A percentile compares a stretch with the other conserved stretches of the same genome.
Evolutionary conservation across 2,113 vertebrate species (phyloP).

Genomic region (Entelurus aequoreus): DNA sequence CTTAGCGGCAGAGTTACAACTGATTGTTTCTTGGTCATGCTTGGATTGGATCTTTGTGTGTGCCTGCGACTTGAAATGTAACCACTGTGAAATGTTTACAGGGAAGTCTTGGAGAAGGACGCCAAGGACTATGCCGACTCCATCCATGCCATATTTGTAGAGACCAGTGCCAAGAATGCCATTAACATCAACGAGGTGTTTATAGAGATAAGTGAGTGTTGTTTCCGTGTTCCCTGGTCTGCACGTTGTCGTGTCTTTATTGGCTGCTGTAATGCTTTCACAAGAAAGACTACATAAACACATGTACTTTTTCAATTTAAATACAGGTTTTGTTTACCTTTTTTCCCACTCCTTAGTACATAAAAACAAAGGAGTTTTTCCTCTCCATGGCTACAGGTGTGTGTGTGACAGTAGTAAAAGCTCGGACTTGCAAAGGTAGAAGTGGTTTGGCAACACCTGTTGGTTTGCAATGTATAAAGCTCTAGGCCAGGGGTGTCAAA

Average conservation of each 20-base stretch:
- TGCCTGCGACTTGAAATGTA: background rate
- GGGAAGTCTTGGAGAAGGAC: slow-evolving; percentile 94
- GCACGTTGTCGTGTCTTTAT: background rate
- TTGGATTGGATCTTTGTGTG: background rate
- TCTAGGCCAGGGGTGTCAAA: too few species aligned
- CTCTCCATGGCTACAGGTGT: too few species aligned
- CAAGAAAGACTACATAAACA: background rate
- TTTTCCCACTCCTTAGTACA: too few species aligned
- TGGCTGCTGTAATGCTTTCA: slow-evolving; percentile 2
- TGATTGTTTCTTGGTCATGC: slow-evolving; percentile 11
- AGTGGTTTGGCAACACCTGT: too few species aligned
- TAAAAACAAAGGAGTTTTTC: too few species aligned
- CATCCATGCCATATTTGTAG: slow-evolving; percentile 96
- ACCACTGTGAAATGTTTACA: slow-evolving; percentile 56
- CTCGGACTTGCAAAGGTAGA: too few species aligned
- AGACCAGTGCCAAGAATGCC: slow-evolving; percentile 96
- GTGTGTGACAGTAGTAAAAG: too few species aligned
- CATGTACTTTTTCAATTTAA: too few species aligned
- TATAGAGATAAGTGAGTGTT: slow-evolving; percentile 97
- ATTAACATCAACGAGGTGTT: slow-evolving; percentile 99
- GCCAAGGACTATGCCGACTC: slow-evolving; percentile 98
- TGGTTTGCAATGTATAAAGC: too few species aligned
- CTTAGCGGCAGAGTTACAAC: background rate
- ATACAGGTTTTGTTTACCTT: too few species aligned
- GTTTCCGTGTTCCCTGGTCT: slow-evolving; percentile 23